Percentiles rank a stretch among this genome's conserved stretches.
Evolutionary conservation across 2,113 vertebrate species (phyloP).

Genomic region (Puntigrus tetrazona): DNA sequence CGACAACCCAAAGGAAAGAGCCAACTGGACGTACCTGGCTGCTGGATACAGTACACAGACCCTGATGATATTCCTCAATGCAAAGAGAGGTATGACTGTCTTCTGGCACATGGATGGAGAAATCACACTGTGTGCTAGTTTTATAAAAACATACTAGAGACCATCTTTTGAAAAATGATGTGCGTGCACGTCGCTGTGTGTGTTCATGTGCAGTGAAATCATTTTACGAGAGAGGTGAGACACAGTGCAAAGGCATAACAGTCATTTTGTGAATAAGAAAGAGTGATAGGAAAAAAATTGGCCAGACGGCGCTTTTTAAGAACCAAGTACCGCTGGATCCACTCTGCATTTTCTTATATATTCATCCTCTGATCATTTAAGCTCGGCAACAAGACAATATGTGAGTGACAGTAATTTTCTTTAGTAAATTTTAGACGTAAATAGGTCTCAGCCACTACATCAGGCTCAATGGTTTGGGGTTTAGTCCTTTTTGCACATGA

Average conservation of each 20-base stretch:
- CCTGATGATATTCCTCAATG: background rate
- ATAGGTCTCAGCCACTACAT: slow-evolving; percentile 32
- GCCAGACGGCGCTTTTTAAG: background rate
- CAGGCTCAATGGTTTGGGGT: slow-evolving; percentile 29
- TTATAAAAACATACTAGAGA: background rate
- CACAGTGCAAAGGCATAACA: slow-evolving; percentile 33
- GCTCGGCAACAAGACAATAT: background rate
- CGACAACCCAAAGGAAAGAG: background rate
- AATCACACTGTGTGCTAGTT: background rate
- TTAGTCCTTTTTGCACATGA: background rate
- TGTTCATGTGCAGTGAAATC: background rate
- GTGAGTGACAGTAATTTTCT: background rate
- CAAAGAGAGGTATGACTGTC: background rate
- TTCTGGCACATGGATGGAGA: background rate
- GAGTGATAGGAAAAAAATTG: background rate
- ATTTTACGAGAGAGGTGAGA: slow-evolving; percentile 48
- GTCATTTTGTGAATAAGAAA: slow-evolving; percentile 22
- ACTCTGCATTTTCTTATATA: background rate
- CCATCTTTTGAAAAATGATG: background rate
- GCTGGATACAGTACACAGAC: background rate
- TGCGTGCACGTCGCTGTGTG: background rate
- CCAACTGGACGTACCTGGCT: background rate
- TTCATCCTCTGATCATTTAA: background rate
- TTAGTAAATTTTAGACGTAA: slow-evolving; percentile 29
- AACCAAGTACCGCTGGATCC: background rate